Evolutionary conservation across 2,797 vertebrate species (phyloP).

Genomic region (Chaetodon trifasciatus): DNA sequence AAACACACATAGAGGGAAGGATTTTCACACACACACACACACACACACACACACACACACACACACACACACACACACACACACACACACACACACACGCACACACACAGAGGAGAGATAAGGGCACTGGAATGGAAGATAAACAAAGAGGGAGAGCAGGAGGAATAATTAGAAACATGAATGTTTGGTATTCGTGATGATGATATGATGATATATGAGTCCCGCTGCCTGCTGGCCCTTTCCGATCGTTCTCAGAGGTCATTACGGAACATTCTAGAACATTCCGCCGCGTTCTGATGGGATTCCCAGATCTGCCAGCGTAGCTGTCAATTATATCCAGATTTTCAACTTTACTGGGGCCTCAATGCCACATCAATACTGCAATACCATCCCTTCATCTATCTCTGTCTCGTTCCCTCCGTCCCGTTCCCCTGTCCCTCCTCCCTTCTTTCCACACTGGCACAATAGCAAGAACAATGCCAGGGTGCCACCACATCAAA

Average conservation of each 20-base stretch:
- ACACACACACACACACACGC: background rate
- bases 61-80: background rate
- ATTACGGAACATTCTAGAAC: slow-evolving; percentile 64
- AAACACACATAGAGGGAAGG: background rate
- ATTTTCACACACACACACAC: background rate
- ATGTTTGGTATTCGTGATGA: slow-evolving; percentile 67
- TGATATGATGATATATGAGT: slow-evolving; percentile 64
- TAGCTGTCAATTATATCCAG: slow-evolving; percentile 85
- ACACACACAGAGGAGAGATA: slow-evolving; percentile 47
- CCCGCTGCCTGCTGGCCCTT: slow-evolving; percentile 57
- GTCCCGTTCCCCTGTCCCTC: slow-evolving; percentile 63
- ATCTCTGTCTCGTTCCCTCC: slow-evolving; percentile 71
- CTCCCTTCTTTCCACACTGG: slow-evolving; percentile 75
- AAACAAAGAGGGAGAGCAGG: slow-evolving; percentile 52
- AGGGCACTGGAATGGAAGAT: slow-evolving; percentile 51
- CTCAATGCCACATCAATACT: slow-evolving; percentile 83
- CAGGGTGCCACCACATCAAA: slow-evolving; percentile 84
- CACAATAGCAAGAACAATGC: slow-evolving; percentile 83
- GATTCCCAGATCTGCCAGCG: slow-evolving; percentile 80
- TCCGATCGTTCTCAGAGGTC: slow-evolving; percentile 70
- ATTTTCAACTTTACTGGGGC: slow-evolving; percentile 82
- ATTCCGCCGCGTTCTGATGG: slow-evolving; percentile 75
- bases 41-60: background rate
- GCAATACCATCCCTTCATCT: slow-evolving; percentile 81
- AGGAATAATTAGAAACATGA: slow-evolving; percentile 73